Base-by-base conservation (phyloP, 2,113 vertebrate genomes). In the Percina caprodes region DNA sequence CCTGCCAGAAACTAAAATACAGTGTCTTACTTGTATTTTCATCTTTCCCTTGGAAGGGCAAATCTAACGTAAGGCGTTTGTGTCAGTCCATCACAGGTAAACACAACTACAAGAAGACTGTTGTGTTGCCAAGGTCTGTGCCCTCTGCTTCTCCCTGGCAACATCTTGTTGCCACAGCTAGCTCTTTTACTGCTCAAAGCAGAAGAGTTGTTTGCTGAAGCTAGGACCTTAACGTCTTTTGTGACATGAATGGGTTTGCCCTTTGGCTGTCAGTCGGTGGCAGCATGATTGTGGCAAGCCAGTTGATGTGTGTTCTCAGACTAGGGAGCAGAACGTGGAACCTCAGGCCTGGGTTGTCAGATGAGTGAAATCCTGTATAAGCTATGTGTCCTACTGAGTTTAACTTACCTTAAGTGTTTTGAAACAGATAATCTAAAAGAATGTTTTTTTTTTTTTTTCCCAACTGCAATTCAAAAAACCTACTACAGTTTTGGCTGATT, bases 191-290 rank as follows among this genome's bases (percentile, higher is more conserved):
- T 70, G 71, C 79, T 83, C 84, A 85, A 69, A 82, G 79, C 54
- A 46, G 59, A 79, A 69, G 81, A 77, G 70, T 68, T 91, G 89
- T 94, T 93, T 92, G 81, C 89, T 65, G 83, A 82, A 81, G 71
- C 82, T 69, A 35, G 52, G 78, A 79, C 86, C 85, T 88, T 82
- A 87, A 91, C 68, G 80, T 90, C 86, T 91, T 80, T 60, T 89
- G 77, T 91, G 82, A 83, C 89, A 91, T 80, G 82, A 86, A 88
- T 86, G 82, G 30, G 52, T 91, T 89, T 90, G 87, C 81, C 91
- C 84, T 88, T 88, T 88, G 88, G 87, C 83, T 75, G 83, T 86
- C 65, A 23, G 56, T 86, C 84, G 73, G 84, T 77, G 76, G 85
- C 82, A 78, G 78, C n/a, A 74, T 55, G 68, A 73, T 83, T 84